Percentiles rank a stretch among this genome's conserved stretches.
phyloP scores from a whole-genome alignment of 2,888 invertebrate species.

The Luperina testacea region DNA sequence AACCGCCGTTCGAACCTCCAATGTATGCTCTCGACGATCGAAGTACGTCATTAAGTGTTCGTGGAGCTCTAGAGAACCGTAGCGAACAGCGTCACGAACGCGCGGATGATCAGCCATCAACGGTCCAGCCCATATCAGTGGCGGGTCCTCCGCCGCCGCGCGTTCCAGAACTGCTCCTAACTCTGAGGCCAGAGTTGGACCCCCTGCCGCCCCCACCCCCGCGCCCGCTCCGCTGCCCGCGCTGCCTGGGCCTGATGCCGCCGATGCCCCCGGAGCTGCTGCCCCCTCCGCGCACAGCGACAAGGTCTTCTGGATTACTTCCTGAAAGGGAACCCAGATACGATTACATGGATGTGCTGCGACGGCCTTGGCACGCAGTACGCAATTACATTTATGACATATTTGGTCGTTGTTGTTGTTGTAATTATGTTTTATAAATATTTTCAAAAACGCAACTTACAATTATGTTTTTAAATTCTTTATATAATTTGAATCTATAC shows the following conservation, averaged over 20 bases:
- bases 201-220: conserved; percentile 75
- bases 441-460: neutral
- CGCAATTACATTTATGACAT: no score
- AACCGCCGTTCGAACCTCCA: conserved; percentile 90
- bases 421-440: neutral
- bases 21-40: conserved; percentile 96
- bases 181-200: conserved; percentile 72
- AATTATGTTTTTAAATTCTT: neutral
- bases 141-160: conserved; percentile 93
- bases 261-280: conserved; percentile 73
- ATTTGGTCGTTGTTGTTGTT: neutral
- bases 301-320: conserved; percentile 94
- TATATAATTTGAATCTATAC: no score
- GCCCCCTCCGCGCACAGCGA: conserved; percentile 78
- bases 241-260: conserved; percentile 77
- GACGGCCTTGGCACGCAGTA: neutral
- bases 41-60: conserved; percentile 98
- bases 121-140: conserved; percentile 96
- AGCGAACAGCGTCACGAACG: conserved; percentile 95
- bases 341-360: neutral
- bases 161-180: conserved; percentile 91
- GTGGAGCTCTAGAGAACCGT: conserved; percentile 97
- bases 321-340: conserved; percentile 86
- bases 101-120: conserved; percentile 92
- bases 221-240: conserved; percentile 88